Conservation (phyloP, 1,140 invertebrate species). For the Anastrepha ludens region DNA sequence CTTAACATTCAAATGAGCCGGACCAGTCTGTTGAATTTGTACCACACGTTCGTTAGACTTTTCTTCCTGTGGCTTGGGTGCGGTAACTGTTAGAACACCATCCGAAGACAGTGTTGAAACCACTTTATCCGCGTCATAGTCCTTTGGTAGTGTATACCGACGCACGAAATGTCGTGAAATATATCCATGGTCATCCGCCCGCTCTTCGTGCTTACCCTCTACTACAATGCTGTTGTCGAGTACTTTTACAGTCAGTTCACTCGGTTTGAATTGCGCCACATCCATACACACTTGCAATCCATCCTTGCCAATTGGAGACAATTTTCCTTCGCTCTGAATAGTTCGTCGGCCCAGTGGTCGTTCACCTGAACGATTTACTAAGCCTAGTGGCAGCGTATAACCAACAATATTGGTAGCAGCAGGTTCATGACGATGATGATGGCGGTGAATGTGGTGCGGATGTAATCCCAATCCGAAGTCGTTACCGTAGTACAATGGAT, state of each 20-base stretch:
- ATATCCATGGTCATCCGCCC: conserved; percentile 78
- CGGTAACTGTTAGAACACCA: conserved; percentile 81
- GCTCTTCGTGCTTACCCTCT: conserved; percentile 81
- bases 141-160: conserved; percentile 80
- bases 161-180: conserved; percentile 81
- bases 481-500: conserved; percentile 55
- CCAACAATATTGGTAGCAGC: not conserved
- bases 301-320: conserved; percentile 57
- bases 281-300: conserved; percentile 78
- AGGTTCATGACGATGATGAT: conserved; percentile 35
- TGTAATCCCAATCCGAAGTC: conserved; percentile 56
- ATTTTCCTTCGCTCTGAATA: conserved; percentile 65
- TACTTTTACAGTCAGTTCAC: conserved; percentile 84
- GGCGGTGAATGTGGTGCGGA: conserved; percentile 51
- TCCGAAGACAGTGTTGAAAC: conserved; percentile 83
- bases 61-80: conserved; percentile 73
- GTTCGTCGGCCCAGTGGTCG: conserved; percentile 57
- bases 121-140: conserved; percentile 80
- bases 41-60: conserved; percentile 57
- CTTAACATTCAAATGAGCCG: conserved; percentile 71
- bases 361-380: conserved; percentile 47
- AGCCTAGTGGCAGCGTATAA: conserved; percentile 38
- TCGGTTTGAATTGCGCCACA: conserved; percentile 81
- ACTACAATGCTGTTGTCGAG: conserved; percentile 80
- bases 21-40: conserved; percentile 73